Conservation (phyloP, 2,888 invertebrate species). For the Rosalia funebris region DNA sequence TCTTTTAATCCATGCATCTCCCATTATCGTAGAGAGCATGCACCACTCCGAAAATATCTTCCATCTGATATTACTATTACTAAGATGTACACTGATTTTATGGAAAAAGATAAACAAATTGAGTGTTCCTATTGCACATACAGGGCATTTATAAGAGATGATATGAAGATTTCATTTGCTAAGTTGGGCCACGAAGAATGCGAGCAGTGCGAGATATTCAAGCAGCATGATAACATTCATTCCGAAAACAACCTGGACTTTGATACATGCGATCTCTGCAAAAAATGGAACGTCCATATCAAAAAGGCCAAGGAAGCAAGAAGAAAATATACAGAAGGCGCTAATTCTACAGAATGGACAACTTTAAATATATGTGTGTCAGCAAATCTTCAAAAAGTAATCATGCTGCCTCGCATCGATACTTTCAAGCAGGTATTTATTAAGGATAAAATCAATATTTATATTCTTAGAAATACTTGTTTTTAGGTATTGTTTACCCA, state of each 20-base stretch:
- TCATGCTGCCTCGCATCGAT: background rate
- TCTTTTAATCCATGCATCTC: background rate
- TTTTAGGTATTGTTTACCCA: background rate
- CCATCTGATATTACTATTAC: background rate
- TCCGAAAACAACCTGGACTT: background rate
- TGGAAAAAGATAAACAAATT: background rate
- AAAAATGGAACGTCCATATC: background rate
- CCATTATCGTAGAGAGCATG: background rate
- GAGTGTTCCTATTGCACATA: background rate
- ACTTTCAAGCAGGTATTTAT: background rate
- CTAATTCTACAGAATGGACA: too few relatives aligned
- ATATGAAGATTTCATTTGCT: background rate
- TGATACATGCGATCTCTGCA: background rate
- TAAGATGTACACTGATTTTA: background rate
- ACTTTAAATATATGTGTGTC: background rate
- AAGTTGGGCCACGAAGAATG: background rate
- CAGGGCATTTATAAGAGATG: background rate
- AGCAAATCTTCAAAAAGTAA: background rate
- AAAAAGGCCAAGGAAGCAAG: background rate
- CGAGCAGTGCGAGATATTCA: too few relatives aligned
- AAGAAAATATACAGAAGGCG: background rate
- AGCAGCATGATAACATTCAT: background rate
- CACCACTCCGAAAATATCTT: background rate
- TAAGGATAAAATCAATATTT: too few relatives aligned
- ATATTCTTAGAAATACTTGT: too few relatives aligned